phyloP scores from a whole-genome alignment of 53 echinoderm and acorn worm genomes.

The Antedon mediterranea region DNA sequence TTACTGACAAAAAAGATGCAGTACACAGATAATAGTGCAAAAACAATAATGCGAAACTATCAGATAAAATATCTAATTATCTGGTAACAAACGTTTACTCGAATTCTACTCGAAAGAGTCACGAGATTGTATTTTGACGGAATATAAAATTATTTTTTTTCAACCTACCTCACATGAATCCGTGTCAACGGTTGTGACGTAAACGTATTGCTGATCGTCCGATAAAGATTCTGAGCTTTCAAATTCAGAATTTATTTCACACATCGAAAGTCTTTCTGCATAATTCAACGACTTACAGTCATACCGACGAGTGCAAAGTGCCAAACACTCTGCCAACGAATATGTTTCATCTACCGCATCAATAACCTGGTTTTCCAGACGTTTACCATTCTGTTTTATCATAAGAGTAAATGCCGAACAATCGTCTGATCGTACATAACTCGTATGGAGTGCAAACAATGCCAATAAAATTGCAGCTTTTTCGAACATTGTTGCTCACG shows the following conservation, averaged over 20 bases:
- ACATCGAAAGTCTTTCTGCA: constrained; percentile 24
- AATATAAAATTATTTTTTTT: no score
- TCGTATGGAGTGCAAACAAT: no score
- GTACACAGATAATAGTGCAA: no score
- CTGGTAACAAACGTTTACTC: no score
- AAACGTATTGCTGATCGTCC: background rate
- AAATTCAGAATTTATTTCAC: constrained; percentile 29
- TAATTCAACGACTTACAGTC: constrained; percentile 53
- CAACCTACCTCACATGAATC: background rate
- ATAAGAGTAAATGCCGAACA: background rate
- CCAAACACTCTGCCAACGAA: background rate
- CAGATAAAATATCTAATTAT: no score
- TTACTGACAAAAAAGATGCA: no score
- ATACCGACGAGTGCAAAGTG: background rate
- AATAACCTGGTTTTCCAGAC: background rate
- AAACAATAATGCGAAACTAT: no score
- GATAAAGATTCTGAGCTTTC: background rate
- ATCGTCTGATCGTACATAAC: background rate
- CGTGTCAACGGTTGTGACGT: background rate
- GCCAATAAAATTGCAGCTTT: no score
- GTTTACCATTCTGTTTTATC: background rate
- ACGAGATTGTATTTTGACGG: no score
- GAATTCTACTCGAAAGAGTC: no score
- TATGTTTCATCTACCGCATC: background rate
- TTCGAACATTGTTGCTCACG: no score